A percentile compares a stretch with the other conserved stretches of the same genome.
Conservation (phyloP, 2,113 vertebrate genomes). For the Vulpes lagopus region DNA sequence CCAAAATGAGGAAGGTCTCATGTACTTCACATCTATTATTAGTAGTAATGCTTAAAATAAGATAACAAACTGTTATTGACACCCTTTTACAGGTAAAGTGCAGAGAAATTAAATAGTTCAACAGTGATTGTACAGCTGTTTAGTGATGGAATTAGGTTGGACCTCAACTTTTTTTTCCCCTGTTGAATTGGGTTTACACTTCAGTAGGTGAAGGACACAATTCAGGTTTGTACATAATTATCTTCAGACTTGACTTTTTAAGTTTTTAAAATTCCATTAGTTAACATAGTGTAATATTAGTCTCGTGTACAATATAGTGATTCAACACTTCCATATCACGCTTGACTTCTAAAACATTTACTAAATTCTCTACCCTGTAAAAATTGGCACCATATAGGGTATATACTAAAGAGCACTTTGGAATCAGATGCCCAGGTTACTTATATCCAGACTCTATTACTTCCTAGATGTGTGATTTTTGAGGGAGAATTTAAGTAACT, state of each 20-base stretch:
- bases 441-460: background rate
- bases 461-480: background rate
- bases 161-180: background rate
- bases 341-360: background rate
- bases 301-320: background rate
- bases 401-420: constrained; percentile 30
- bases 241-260: constrained; percentile 12
- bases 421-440: background rate
- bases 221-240: constrained; percentile 51
- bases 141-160: constrained; percentile 33
- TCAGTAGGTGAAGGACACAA: background rate
- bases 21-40: constrained; percentile 38
- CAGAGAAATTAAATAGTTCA: constrained; percentile 28
- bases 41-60: constrained; percentile 41
- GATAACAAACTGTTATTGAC: constrained; percentile 19
- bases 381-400: background rate
- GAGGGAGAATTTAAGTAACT: constrained; percentile 30
- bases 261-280: background rate
- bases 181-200: constrained; percentile 37
- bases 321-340: background rate
- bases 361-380: background rate
- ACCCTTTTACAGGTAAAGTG: constrained; percentile 35
- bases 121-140: constrained; percentile 17
- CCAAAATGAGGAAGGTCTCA: background rate
- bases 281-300: background rate